Base-by-base conservation (phyloP, 2,113 vertebrate genomes). In the Clupea harengus region DNA sequence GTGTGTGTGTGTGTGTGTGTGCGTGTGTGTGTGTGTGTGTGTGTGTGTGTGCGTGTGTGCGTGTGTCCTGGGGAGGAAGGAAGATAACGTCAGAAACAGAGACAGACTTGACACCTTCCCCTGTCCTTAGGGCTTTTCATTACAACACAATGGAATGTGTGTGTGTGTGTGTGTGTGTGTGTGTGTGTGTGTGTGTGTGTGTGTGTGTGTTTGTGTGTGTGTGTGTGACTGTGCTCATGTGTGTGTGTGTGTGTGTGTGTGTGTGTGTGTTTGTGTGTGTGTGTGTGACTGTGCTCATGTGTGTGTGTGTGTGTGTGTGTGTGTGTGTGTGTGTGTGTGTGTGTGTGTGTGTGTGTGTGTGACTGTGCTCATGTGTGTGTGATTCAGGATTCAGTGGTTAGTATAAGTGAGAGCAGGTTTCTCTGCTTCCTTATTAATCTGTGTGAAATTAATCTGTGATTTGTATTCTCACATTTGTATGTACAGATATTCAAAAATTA, bases 91-190 rank as follows among this genome's bases (percentile, higher is more conserved):
- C 60, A 67, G 10, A 67, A 67, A 67, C 60, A 67, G 22, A 67
- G 60, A 67, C 89, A 90, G 92, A 89, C 91, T 90, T 92, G 92
- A 94, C 93, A 94, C 92, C 92, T 93, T 92, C 90, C 87, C 89
- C 90, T 89, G 93, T 92, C 91, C 92, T 92, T 87, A 84, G 89
- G 89, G 90, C 91, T 88, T 93, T 93, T 90, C 60, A 67, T 67
- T 67, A 67, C 60, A 67, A 92, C 92, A 91, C 84, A 90, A 85
- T 82, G 92, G 88, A 84, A 82, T 57, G 81, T 25, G 60, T 67
- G 25, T 67, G 25, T 67, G 60, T 8, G 22, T 25, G 60, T 81
- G 88, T 82, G 86, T 85, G 86, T 81, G 83, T 84, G 82, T 85
- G 49, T 25, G 64, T 67, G 60, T 67, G 60, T 67, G 60, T 67